Base-by-base conservation (phyloP, 2,888 invertebrate genomes). In the Phlogophora meticulosa region DNA sequence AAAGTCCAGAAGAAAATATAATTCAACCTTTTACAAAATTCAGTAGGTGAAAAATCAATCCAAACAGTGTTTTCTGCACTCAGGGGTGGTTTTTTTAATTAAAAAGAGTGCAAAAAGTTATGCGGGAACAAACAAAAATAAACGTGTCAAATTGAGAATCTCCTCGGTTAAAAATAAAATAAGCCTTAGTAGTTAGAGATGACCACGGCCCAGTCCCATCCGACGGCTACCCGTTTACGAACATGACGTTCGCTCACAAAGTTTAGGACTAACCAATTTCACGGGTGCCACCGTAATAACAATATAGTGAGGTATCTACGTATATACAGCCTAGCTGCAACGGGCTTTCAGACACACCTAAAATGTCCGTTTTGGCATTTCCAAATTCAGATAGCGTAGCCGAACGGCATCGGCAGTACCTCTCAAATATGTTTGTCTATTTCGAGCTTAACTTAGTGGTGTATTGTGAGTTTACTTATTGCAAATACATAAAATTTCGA, bases 361-460 rank as follows among this genome's bases (percentile, higher is more conserved):
- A 62, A 63, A 72, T 72, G 9, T 61, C 20, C 32, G 17, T 22
- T 45, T 63, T 17, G 24, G 15, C 42, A 72, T 49, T 72, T 63
- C 24, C 2, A 34, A 64, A 40, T 40, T 40, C n/a, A 34, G 34
- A 52, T 34, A 10, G 15, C 43, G 28, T 10, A 4, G 28, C 9
- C 34, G 20, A 38, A 15, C 13, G 20, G n/a, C 51, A 38, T 11
- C n/a, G 24, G n/a, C 51, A 24, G 24, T 22, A 20, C 45, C n/a
- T 22, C 28, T 36, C 11, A 46, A 72, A 52, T 64, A 52, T 64
- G 34, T 45, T n/a, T n/a, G n/a, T n/a, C 0, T 40, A 52, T 45
- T 59, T 15, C 42, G 36, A 43, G 7, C 2, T 7, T 49, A 36
- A 34, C 4, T 17, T 28, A 11, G 32, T 40, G 11, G 4, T 1